Evolutionary conservation across 1,140 invertebrate genomes (phyloP).

Genomic region (Trichomalopsis sarcophagae): DNA sequence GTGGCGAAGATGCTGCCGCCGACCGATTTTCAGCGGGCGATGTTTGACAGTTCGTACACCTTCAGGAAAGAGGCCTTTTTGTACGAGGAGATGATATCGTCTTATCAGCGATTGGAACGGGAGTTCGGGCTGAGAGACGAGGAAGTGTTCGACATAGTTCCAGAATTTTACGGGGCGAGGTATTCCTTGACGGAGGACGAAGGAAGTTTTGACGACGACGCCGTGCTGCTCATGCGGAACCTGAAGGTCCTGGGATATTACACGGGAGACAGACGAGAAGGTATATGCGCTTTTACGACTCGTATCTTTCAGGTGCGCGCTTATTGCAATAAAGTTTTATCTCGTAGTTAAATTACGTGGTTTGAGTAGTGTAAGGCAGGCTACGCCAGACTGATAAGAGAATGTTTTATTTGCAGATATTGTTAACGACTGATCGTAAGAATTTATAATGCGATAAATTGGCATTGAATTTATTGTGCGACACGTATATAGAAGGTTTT

Average conservation of each 20-base stretch:
- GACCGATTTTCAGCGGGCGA: constrained; percentile 64
- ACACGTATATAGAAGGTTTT: neutral
- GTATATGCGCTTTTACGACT: constrained; percentile 36
- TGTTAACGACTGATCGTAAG: no score
- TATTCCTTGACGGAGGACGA: constrained; percentile 69
- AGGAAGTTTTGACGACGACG: constrained; percentile 74
- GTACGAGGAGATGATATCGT: constrained; percentile 65
- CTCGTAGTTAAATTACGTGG: no score
- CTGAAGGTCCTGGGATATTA: constrained; percentile 74
- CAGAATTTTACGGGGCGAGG: constrained; percentile 76
- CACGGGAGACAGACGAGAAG: constrained; percentile 70
- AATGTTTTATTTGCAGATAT: no score
- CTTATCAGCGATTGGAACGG: constrained; percentile 59
- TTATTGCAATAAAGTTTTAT: no score
- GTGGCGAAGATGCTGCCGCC: constrained; percentile 71
- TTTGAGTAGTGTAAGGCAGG: no score
- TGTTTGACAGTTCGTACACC: constrained; percentile 69
- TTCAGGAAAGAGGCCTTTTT: constrained; percentile 71
- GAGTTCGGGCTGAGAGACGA: constrained; percentile 66
- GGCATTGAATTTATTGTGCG: no score
- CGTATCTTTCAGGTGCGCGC: no score
- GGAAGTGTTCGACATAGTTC: constrained; percentile 71
- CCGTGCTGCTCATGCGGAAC: constrained; percentile 78
- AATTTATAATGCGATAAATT: no score
- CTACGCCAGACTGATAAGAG: no score